phyloP scores from a whole-genome alignment of 2,797 vertebrate species.

The Furcifer pardalis region DNA sequence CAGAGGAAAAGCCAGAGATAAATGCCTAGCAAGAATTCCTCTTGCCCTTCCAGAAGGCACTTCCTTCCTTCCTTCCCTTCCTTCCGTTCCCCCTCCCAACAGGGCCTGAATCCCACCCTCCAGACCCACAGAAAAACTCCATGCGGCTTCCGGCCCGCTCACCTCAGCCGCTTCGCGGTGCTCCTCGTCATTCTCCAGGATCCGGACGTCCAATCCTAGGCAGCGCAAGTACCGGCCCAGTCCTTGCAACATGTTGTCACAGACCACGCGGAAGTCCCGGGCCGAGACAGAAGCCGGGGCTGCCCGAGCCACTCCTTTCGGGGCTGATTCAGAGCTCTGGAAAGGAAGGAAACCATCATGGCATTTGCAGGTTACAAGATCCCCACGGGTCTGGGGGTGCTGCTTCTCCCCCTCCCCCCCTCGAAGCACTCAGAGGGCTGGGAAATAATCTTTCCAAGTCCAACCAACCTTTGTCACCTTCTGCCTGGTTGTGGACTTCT shows the following conservation, averaged over 20 bases:
- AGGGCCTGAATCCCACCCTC: background rate
- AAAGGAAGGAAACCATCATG: background rate
- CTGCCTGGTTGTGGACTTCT: constrained; percentile 47
- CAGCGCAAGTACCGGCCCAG: constrained; percentile 87
- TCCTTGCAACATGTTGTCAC: constrained; percentile 92
- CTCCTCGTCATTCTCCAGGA: constrained; percentile 83
- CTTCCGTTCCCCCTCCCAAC: too few relatives aligned
- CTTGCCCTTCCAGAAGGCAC: too few relatives aligned
- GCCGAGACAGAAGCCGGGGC: constrained; percentile 58
- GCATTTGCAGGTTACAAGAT: background rate
- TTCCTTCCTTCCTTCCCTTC: too few relatives aligned
- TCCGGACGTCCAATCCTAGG: constrained; percentile 82
- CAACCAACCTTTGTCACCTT: background rate
- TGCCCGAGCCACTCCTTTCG: accelerated
- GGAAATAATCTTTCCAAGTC: too few relatives aligned
- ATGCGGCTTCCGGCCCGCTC: background rate
- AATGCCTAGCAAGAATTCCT: too few relatives aligned
- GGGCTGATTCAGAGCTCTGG: constrained; percentile 15
- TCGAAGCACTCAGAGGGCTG: too few relatives aligned
- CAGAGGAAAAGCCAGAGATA: too few relatives aligned
- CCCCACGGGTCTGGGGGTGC: too few relatives aligned
- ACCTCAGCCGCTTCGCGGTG: constrained; percentile 87
- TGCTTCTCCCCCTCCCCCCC: too few relatives aligned
- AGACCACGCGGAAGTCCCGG: constrained; percentile 84
- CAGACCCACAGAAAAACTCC: background rate